Evolutionary conservation across 2,888 invertebrate species (phyloP).

Genomic region (Ferdinandea cuprea): DNA sequence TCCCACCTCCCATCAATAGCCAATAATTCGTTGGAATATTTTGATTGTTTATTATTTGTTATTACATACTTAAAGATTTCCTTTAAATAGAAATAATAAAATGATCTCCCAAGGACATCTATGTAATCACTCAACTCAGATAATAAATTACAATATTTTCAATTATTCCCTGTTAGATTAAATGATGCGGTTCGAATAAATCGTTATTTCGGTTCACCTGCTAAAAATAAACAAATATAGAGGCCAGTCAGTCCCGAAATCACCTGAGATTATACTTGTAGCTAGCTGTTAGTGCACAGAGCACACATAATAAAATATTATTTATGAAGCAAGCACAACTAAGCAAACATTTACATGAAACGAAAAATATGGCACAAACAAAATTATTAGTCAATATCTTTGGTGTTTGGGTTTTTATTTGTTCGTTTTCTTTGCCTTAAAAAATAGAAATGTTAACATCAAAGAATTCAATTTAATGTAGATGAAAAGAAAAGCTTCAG

Average conservation of each 20-base stretch:
- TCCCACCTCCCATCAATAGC: no score
- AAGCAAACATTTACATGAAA: slow-evolving; percentile 63
- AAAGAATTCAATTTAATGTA: slow-evolving; percentile 21
- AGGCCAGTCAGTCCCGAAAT: slow-evolving; percentile 34
- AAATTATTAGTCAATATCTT: slow-evolving; percentile 39
- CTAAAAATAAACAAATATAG: slow-evolving; percentile 57
- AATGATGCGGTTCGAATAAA: slow-evolving; percentile 18
- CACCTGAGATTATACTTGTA: slow-evolving; percentile 30
- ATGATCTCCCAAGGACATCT: no score
- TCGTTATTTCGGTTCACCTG: slow-evolving; percentile 42
- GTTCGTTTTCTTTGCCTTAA: neutral
- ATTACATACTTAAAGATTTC: no score
- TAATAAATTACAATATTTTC: no score
- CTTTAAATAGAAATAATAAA: no score
- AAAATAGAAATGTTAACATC: slow-evolving; percentile 33
- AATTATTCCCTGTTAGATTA: slow-evolving; percentile 1
- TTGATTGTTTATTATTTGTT: no score
- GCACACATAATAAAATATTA: slow-evolving; percentile 65
- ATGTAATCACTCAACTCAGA: no score
- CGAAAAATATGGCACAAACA: slow-evolving; percentile 54
- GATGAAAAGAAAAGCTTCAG: slow-evolving; percentile 27
- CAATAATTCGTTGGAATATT: no score
- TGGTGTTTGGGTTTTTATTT: slow-evolving; percentile 3
- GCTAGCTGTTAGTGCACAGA: slow-evolving; percentile 1
- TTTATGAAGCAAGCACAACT: slow-evolving; percentile 51